Conservation (phyloP, 2,797 vertebrate species). For the Eremophila alpestris region DNA sequence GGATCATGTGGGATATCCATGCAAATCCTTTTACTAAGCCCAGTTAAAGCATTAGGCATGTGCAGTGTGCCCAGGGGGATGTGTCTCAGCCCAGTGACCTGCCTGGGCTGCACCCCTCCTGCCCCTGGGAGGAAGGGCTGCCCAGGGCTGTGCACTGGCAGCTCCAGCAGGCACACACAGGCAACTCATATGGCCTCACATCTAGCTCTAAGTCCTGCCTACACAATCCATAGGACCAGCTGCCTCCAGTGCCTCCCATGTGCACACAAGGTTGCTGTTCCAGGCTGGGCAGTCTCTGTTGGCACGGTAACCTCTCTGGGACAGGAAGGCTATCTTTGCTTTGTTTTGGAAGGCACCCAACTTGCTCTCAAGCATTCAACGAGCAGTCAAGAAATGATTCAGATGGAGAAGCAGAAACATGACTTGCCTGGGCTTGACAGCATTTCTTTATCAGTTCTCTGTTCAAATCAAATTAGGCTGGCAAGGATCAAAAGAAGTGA, state of each 20-base stretch:
- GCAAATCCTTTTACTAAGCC: not conserved
- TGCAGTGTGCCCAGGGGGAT: not conserved
- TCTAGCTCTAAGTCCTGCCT: not conserved
- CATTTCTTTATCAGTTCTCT: constrained; percentile 44
- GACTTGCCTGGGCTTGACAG: constrained; percentile 41
- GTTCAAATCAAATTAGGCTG: constrained; percentile 44
- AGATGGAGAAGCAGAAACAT: constrained; percentile 48
- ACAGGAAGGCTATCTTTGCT: constrained; percentile 40
- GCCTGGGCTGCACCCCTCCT: not conserved
- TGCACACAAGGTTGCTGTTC: not conserved
- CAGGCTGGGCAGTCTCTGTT: not conserved
- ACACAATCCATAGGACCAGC: not conserved
- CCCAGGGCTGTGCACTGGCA: not conserved
- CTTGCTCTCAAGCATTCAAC: constrained; percentile 46
- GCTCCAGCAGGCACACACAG: not conserved
- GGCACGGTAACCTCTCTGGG: constrained; percentile 15
- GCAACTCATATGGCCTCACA: not conserved
- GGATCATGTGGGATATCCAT: not conserved
- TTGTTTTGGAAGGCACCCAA: constrained; percentile 54
- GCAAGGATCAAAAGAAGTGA: not conserved
- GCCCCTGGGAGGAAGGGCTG: not conserved
- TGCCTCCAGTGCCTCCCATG: accelerated
- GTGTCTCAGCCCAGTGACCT: not conserved
- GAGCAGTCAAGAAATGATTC: constrained; percentile 53
- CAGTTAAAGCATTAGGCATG: not conserved